These are phyloP conservation scores for Empis stercorea DNA, from an alignment of 2,888 invertebrate species.

Conservation along the genomic window DNA sequence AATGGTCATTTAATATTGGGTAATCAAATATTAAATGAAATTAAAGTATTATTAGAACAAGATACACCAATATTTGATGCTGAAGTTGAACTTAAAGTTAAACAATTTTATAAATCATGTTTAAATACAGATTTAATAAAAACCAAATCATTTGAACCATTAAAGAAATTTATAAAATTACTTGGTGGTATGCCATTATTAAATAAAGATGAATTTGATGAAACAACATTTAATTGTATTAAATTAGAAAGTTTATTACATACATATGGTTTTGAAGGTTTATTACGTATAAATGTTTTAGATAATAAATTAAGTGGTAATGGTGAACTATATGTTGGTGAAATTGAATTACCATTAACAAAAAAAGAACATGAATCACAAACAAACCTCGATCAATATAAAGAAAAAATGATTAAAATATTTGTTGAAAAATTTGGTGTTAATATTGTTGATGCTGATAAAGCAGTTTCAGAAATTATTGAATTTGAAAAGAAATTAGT, in stretches of 20 bases:
- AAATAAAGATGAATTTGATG: not conserved
- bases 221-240: not conserved
- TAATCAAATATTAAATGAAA: not conserved
- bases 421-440: not conserved
- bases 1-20: not conserved
- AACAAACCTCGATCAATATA: not conserved
- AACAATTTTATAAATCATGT: conserved; percentile 1
- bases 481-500: not conserved
- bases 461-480: not conserved
- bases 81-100: not conserved
- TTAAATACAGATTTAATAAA: not conserved
- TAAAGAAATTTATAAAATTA: not conserved
- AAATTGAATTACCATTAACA: not conserved
- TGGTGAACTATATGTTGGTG: not conserved
- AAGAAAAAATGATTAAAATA: not conserved
- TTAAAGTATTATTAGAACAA: not conserved
- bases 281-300: not conserved
- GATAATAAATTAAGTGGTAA: not conserved
- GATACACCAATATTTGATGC: not conserved
- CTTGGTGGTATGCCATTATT: not conserved
- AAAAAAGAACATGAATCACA: not conserved
- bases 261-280: not conserved
- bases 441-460: not conserved
- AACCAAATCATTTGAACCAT: not conserved
- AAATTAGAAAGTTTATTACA: not conserved